Evolutionary conservation across 2,888 invertebrate species (phyloP), one percentile per base, ranked within the genome.

Genomic region (Caenorhabditis macrosperma): DNA sequence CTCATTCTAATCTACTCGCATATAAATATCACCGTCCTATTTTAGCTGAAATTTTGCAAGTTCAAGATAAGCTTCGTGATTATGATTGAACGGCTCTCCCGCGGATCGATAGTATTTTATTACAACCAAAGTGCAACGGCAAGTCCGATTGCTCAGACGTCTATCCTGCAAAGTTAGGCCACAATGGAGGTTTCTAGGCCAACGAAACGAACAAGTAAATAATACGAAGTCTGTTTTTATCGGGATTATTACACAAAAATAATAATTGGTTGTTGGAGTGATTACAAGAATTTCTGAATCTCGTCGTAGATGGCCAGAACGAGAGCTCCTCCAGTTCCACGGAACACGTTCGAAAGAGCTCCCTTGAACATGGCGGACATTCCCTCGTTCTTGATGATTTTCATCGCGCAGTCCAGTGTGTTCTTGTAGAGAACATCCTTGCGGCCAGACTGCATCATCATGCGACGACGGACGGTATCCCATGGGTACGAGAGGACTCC

Each of bases 381-480:
- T 66, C 97, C 97, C 92, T 97, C 97, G 63, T 93, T 92, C 92
- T 94, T 94, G 91, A 94, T 93, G 91, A 96, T 96, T 92, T 95
- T 94, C 71, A 93, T 90, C 95, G 96, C 96, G 93, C 97, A 97
- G 92, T 97, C 95, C 82, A 95, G 90, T 66, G 97, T 96, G 93
- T 93, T 94, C 93, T 95, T 96, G 94, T 96, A 96, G 88, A 95
- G 92, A 86, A 95, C 93, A 67, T 95, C 95, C 93, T 94, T 94
- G 84, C 95, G 94, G 64, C 95, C 95, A 87, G 96, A 96, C 93
- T 97, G 97, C 97, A 97, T 98, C 97, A 97, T 98, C 97, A 97
- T 96, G 92, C 97, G 94, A 93, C 97, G 94, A 92, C 96, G 94
- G 80, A 92, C 90, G 95, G 97, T 97, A 92, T 97, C 97, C 93